Conservation (phyloP, 2,888 invertebrate genomes). For the Nemotelus nigrinus region DNA sequence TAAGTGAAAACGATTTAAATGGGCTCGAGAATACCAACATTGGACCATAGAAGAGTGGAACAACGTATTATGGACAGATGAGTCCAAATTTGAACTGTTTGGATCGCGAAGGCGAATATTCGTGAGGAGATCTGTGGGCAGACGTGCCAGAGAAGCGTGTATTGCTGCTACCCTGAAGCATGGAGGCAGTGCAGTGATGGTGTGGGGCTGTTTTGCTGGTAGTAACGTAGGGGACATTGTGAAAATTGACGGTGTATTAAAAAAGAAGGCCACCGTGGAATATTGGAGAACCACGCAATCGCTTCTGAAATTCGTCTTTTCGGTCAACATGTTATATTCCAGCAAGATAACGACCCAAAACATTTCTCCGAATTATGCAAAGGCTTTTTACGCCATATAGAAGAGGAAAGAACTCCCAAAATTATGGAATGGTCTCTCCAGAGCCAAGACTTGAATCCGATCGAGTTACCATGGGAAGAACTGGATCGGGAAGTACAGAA, state of each 20-base stretch:
- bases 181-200: not conserved
- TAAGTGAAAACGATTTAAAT: slow-evolving; percentile 30
- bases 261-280: not conserved
- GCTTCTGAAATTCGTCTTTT: too few species aligned
- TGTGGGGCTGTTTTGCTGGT: slow-evolving; percentile 31
- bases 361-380: too few species aligned
- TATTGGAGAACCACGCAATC: not conserved
- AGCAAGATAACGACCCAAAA: too few species aligned
- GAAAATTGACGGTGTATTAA: slow-evolving; percentile 37
- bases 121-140: not conserved
- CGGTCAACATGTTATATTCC: too few species aligned
- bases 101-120: not conserved
- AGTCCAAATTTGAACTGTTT: not conserved
- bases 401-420: too few species aligned
- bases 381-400: too few species aligned
- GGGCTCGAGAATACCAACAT: slow-evolving; percentile 17
- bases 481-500: too few species aligned
- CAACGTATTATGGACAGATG: slow-evolving; percentile 37
- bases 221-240: slow-evolving; percentile 43
- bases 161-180: not conserved
- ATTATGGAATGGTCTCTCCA: too few species aligned
- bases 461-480: too few species aligned
- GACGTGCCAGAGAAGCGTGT: not conserved
- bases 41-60: slow-evolving; percentile 45
- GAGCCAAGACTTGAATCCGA: too few species aligned